These are phyloP conservation scores for Felis chaus DNA, from an alignment of 2,113 vertebrate species.

Conservation along the genomic window DNA sequence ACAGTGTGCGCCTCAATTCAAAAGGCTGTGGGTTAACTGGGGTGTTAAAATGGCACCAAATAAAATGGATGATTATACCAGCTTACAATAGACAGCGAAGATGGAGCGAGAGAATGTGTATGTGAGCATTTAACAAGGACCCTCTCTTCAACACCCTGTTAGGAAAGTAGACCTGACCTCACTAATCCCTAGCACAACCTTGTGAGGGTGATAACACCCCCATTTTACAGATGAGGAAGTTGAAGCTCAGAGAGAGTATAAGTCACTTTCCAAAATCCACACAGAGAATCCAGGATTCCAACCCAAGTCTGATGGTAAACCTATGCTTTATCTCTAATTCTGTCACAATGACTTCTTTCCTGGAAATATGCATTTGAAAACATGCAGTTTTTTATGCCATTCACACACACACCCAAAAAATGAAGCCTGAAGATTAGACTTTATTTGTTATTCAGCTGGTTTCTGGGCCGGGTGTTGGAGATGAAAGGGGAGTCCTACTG, in stretches of 20 bases:
- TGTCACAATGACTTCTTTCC: neutral
- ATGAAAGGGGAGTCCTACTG: neutral
- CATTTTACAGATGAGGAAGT: neutral
- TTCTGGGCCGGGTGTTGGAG: neutral
- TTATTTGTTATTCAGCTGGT: neutral
- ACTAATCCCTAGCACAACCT: neutral
- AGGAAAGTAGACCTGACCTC: neutral
- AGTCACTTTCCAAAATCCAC: neutral
- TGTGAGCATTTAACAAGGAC: neutral
- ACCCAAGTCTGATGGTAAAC: neutral
- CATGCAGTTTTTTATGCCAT: neutral
- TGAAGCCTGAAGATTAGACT: neutral
- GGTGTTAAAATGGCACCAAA: neutral
- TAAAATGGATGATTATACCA: neutral
- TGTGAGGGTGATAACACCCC: neutral
- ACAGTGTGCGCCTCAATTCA: neutral
- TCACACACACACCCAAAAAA: neutral
- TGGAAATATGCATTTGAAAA: neutral
- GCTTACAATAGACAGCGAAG: neutral
- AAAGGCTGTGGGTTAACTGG: neutral
- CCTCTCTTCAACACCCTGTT: neutral
- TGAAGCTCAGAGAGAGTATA: neutral
- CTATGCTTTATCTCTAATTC: neutral
- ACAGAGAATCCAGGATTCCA: neutral
- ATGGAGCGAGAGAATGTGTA: neutral